Conservation (phyloP, 2,113 vertebrate genomes). For the Laticauda colubrina region DNA sequence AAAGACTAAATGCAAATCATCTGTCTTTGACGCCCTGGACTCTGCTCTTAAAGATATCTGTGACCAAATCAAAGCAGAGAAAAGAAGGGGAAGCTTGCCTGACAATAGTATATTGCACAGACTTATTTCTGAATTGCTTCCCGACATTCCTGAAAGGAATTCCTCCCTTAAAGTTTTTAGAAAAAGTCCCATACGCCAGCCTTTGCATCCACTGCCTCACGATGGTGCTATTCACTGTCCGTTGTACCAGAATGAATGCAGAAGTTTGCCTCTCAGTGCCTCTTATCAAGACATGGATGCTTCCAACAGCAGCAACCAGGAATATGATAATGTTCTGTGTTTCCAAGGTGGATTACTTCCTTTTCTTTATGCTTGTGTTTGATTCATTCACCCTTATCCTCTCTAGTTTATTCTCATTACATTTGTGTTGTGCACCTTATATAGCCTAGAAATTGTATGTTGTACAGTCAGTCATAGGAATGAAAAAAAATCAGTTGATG, state of each 20-base stretch:
- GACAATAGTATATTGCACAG: constrained; percentile 91
- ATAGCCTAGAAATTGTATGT: constrained; percentile 23
- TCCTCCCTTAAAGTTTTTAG: constrained; percentile 84
- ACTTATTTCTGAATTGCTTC: constrained; percentile 93
- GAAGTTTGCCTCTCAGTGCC: constrained; percentile 84
- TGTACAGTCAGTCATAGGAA: constrained; percentile 21
- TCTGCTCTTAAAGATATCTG: constrained; percentile 94
- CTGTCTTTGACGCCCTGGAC: constrained; percentile 92
- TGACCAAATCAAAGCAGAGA: constrained; percentile 92
- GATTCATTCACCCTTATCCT: constrained; percentile 46
- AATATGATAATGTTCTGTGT: constrained; percentile 77
- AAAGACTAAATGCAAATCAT: constrained; percentile 82
- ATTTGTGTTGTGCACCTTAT: constrained; percentile 4
- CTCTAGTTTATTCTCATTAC: constrained; percentile 52
- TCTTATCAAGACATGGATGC: constrained; percentile 84
- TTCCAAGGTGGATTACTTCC: constrained; percentile 87
- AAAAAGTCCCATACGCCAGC: constrained; percentile 74
- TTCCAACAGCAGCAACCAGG: constrained; percentile 81
- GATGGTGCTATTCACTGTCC: constrained; percentile 77
- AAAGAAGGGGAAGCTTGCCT: constrained; percentile 81
- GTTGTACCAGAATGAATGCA: constrained; percentile 73
- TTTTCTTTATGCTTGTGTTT: constrained; percentile 57
- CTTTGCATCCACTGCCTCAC: constrained; percentile 73
- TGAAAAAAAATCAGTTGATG: not conserved
- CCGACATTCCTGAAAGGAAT: constrained; percentile 91